These are phyloP conservation scores for Saccopteryx leptura DNA, from an alignment of 2,113 vertebrate genomes.

Conservation along the genomic window DNA sequence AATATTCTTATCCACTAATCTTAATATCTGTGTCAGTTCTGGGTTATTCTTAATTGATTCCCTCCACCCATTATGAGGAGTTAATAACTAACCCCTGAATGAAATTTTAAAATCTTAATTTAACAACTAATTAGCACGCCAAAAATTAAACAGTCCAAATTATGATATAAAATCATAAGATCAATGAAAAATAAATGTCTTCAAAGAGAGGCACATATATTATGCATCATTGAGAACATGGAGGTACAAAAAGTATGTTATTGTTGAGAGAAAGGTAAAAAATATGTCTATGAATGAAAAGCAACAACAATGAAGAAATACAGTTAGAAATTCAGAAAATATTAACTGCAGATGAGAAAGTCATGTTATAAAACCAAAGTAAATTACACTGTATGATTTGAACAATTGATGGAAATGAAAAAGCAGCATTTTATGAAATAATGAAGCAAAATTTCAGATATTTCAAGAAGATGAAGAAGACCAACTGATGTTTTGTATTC, in stretches of 20 bases:
- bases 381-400: neutral
- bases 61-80: neutral
- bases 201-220: neutral
- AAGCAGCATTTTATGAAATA: slow-evolving; percentile 54
- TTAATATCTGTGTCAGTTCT: slow-evolving; percentile 22
- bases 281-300: neutral
- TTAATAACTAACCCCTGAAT: slow-evolving; percentile 43
- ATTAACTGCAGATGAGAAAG: neutral
- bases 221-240: slow-evolving; percentile 19
- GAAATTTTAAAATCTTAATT: neutral
- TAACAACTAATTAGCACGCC: slow-evolving; percentile 21
- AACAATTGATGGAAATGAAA: slow-evolving; percentile 45
- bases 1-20: slow-evolving; percentile 7
- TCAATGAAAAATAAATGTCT: slow-evolving; percentile 19
- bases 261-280: slow-evolving; percentile 42
- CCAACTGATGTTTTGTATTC: slow-evolving; percentile 37
- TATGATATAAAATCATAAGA: slow-evolving; percentile 40
- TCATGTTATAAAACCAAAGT: slow-evolving; percentile 37
- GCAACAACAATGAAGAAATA: slow-evolving; percentile 34
- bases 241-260: neutral
- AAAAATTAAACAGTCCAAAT: slow-evolving; percentile 47
- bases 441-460: slow-evolving; percentile 55
- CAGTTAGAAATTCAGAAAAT: slow-evolving; percentile 60
- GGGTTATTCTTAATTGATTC: neutral
- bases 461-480: slow-evolving; percentile 18